phyloP scores from a whole-genome alignment of 2,888 invertebrate genomes.

The Fragum fragum region DNA sequence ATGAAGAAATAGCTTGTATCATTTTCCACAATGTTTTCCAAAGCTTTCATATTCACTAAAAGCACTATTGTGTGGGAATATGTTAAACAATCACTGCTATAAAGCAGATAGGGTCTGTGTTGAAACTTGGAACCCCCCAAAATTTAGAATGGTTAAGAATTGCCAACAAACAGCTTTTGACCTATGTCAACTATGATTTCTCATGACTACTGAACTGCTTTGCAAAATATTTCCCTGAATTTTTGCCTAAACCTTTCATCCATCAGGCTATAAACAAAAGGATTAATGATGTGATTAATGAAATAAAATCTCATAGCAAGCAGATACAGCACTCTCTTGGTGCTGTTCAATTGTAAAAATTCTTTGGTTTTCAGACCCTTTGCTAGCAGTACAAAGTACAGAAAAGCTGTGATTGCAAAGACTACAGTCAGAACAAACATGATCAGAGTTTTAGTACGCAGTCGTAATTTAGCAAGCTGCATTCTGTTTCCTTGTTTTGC shows the following conservation, averaged over 20 bases:
- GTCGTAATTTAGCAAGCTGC: slow-evolving; percentile 24
- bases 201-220: background rate
- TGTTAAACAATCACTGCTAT: too few species aligned
- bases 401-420: slow-evolving; percentile 33
- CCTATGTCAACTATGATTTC: too few species aligned
- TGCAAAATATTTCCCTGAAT: slow-evolving; percentile 11
- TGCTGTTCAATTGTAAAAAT: slow-evolving; percentile 9
- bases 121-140: too few species aligned
- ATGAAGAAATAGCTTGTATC: too few species aligned
- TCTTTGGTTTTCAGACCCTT: slow-evolving; percentile 23
- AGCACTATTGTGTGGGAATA: too few species aligned
- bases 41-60: too few species aligned
- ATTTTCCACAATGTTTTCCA: too few species aligned
- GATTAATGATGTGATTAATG: slow-evolving; percentile 49
- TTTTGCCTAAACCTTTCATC: slow-evolving; percentile 37
- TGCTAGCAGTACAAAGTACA: slow-evolving; percentile 37
- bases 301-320: slow-evolving; percentile 50
- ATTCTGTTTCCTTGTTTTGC: background rate
- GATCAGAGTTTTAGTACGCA: slow-evolving; percentile 42
- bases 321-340: slow-evolving; percentile 23
- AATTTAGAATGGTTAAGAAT: too few species aligned
- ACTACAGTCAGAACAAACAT: slow-evolving; percentile 48
- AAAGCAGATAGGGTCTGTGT: too few species aligned
- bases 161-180: background rate
- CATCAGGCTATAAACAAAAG: slow-evolving; percentile 44